These are phyloP conservation scores for Antheraea yamamai DNA, from an alignment of 2,888 invertebrate species.

Conservation along the genomic window DNA sequence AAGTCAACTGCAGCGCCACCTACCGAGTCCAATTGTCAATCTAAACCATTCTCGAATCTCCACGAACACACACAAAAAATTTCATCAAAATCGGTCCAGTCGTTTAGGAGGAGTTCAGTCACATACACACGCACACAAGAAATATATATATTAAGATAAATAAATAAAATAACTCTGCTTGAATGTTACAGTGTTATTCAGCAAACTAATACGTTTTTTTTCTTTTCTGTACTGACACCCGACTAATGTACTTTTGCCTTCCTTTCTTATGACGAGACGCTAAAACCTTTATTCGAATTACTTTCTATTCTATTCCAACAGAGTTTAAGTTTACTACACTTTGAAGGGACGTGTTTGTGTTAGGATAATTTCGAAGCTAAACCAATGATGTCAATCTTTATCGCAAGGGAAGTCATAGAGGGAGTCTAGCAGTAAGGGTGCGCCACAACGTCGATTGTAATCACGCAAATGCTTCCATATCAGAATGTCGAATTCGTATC, in stretches of 20 bases:
- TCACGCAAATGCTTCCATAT: constrained; percentile 80
- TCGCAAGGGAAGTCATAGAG: constrained; percentile 77
- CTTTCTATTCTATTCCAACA: constrained; percentile 46
- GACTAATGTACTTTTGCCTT: constrained; percentile 78
- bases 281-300: constrained; percentile 50
- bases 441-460: constrained; percentile 79
- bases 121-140: too few species aligned
- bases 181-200: constrained; percentile 51
- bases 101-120: too few species aligned
- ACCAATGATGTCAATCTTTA: constrained; percentile 79
- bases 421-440: constrained; percentile 67
- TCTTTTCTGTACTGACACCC: constrained; percentile 74
- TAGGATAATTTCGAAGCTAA: constrained; percentile 75
- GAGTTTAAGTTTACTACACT: constrained; percentile 53
- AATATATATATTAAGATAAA: too few species aligned
- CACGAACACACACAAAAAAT: too few species aligned
- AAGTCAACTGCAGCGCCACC: too few species aligned
- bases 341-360: constrained; percentile 48
- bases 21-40: too few species aligned
- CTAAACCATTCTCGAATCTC: too few species aligned
- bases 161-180: constrained; percentile 65
- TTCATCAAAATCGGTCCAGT: too few species aligned
- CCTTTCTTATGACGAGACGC: constrained; percentile 79
- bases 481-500: constrained; percentile 78
- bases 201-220: constrained; percentile 68